Percentiles rank a stretch among this genome's conserved stretches.
phyloP scores from a whole-genome alignment of 1,140 invertebrate species.

The Phthorimaea operculella region DNA sequence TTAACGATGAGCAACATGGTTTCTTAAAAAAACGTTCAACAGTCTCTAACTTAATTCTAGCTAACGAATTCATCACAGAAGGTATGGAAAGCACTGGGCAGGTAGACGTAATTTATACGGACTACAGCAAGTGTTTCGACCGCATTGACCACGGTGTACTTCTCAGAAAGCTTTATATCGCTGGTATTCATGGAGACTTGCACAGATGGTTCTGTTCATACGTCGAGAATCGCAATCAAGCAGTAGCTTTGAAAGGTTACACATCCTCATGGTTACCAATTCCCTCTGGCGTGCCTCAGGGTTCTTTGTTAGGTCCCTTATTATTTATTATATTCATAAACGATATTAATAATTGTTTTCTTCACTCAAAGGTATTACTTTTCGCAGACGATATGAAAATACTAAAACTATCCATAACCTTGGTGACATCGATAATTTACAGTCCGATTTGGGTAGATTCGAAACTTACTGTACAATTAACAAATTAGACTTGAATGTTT shows the following conservation, averaged over 20 bases:
- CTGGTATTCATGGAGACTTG: slow-evolving; percentile 14
- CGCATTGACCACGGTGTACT: too few species aligned
- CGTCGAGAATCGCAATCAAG: slow-evolving; percentile 4
- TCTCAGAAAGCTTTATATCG: slow-evolving; percentile 15
- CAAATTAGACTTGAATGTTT: background rate
- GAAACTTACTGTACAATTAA: slow-evolving; percentile 1
- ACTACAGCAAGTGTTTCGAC: slow-evolving; percentile 34
- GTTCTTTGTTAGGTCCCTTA: slow-evolving; percentile 5
- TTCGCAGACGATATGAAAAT: slow-evolving; percentile 25
- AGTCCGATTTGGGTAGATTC: slow-evolving; percentile 12
- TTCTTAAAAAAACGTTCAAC: slow-evolving; percentile 16
- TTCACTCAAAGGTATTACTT: slow-evolving; percentile 10
- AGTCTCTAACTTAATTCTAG: slow-evolving; percentile 13
- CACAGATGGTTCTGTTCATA: slow-evolving; percentile 22
- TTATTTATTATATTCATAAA: slow-evolving; percentile 11
- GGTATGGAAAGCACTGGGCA: slow-evolving; percentile 16
- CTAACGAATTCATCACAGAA: slow-evolving; percentile 10
- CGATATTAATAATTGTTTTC: slow-evolving; percentile 17
- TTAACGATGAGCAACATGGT: slow-evolving; percentile 13
- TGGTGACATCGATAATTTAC: slow-evolving; percentile 5
- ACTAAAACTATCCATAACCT: slow-evolving; percentile 1
- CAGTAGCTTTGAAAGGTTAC: slow-evolving; percentile 6
- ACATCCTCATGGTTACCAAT: slow-evolving; percentile 6
- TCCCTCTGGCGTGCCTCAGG: slow-evolving; percentile 4
- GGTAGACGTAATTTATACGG: slow-evolving; percentile 31